phyloP scores from a whole-genome alignment of 2,797 vertebrate genomes.

The Sparus aurata region DNA sequence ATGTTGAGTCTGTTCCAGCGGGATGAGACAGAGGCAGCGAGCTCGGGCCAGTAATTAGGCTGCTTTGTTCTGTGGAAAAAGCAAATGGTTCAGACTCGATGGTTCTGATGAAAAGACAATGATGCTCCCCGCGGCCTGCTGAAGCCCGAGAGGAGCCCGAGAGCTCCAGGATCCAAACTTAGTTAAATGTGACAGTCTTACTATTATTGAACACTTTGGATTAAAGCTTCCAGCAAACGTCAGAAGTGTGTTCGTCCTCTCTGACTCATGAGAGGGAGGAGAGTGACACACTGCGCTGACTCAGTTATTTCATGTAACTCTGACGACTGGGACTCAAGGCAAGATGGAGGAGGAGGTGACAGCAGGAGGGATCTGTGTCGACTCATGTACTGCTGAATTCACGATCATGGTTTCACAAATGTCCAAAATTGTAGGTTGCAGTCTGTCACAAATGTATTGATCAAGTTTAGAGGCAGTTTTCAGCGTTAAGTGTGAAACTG shows the following conservation, averaged over 20 bases:
- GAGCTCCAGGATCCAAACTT: background rate
- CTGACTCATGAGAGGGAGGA: background rate
- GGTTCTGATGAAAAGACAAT: constrained; percentile 9
- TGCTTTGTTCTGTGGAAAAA: constrained; percentile 20
- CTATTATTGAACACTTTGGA: background rate
- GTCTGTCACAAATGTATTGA: background rate
- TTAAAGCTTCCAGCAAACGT: constrained; percentile 31
- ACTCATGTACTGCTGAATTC: background rate
- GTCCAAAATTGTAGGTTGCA: too few relatives aligned
- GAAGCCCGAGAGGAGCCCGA: background rate
- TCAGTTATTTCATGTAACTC: constrained; percentile 5
- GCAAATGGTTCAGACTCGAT: background rate
- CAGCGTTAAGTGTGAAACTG: background rate
- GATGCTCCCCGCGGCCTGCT: background rate
- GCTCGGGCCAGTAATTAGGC: constrained; percentile 25
- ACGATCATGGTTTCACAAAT: too few relatives aligned
- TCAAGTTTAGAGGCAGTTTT: too few relatives aligned
- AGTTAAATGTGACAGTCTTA: background rate
- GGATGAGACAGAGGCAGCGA: background rate
- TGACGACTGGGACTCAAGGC: background rate
- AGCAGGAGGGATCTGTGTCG: background rate
- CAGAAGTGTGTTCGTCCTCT: background rate
- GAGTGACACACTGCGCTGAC: background rate
- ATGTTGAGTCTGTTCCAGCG: constrained; percentile 34
- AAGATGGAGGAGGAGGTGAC: background rate